These are phyloP conservation scores for Pyrochroa serraticornis DNA, from an alignment of 2,888 invertebrate species.

Conservation along the genomic window DNA sequence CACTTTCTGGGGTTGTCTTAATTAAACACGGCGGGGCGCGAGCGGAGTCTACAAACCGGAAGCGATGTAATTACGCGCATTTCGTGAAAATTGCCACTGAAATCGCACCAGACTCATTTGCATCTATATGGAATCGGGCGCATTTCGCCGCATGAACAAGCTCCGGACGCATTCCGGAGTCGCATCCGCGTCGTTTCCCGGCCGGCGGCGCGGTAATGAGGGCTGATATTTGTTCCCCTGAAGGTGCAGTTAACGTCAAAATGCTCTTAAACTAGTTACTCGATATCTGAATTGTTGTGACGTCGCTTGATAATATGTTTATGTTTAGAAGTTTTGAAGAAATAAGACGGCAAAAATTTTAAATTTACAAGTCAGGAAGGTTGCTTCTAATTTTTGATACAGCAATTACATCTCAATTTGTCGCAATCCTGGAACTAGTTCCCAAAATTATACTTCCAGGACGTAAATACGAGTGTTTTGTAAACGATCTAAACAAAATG, in stretches of 20 bases:
- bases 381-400: too few relatives aligned
- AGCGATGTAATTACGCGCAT: constrained; percentile 51
- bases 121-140: constrained; percentile 45
- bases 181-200: constrained; percentile 39
- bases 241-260: constrained; percentile 1
- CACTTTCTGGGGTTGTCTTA: constrained; percentile 33
- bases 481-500: too few relatives aligned
- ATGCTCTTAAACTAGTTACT: constrained; percentile 9
- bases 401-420: too few relatives aligned
- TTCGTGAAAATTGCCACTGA: constrained; percentile 49
- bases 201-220: constrained; percentile 38
- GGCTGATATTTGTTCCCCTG: constrained; percentile 28
- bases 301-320: not conserved
- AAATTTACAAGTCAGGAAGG: too few relatives aligned
- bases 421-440: too few relatives aligned
- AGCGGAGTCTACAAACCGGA: constrained; percentile 42
- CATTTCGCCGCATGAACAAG: constrained; percentile 43
- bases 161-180: constrained; percentile 41
- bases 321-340: too few relatives aligned
- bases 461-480: not conserved
- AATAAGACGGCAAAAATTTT: not conserved
- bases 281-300: not conserved
- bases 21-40: constrained; percentile 33
- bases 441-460: not conserved
- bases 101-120: constrained; percentile 45